Evolutionary conservation across 2,888 invertebrate genomes (phyloP).

Genomic region (Platerodrilus igneus): DNA sequence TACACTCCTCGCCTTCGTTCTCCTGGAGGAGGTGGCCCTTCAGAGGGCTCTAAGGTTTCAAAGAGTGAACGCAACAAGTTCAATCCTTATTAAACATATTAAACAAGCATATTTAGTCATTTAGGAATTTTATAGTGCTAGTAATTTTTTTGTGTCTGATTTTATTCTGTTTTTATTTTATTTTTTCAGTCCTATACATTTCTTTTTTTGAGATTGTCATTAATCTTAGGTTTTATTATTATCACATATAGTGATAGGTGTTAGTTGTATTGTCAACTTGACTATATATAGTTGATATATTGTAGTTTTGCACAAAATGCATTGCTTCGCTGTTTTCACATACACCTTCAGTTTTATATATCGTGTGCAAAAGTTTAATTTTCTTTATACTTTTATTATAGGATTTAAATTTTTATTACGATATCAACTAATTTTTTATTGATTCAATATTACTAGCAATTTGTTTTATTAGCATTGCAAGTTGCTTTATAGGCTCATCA

Average conservation of each 20-base stretch:
- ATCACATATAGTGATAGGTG: too few species aligned
- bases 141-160: slow-evolving; percentile 10
- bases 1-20: slow-evolving; percentile 63
- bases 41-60: slow-evolving; percentile 61
- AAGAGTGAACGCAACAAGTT: slow-evolving; percentile 83
- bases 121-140: slow-evolving; percentile 5
- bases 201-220: too few species aligned
- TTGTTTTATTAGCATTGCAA: too few species aligned
- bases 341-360: slow-evolving; percentile 20
- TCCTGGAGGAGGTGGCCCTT: slow-evolving; percentile 55
- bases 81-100: slow-evolving; percentile 87
- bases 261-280: too few species aligned
- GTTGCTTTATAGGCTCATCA: too few species aligned
- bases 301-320: slow-evolving; percentile 37
- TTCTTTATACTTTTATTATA: too few species aligned
- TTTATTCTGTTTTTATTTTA: slow-evolving; percentile 13
- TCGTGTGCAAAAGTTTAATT: slow-evolving; percentile 20
- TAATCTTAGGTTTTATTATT: too few species aligned
- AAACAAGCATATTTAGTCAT: slow-evolving; percentile 21
- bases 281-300: too few species aligned
- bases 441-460: too few species aligned
- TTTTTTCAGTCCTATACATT: slow-evolving; percentile 8
- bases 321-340: too few species aligned
- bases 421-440: too few species aligned
- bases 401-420: too few species aligned